Percentiles rank a stretch among this genome's conserved stretches.
Conservation (phyloP, 1,140 invertebrate species). For the Drosophila sp. region DNA sequence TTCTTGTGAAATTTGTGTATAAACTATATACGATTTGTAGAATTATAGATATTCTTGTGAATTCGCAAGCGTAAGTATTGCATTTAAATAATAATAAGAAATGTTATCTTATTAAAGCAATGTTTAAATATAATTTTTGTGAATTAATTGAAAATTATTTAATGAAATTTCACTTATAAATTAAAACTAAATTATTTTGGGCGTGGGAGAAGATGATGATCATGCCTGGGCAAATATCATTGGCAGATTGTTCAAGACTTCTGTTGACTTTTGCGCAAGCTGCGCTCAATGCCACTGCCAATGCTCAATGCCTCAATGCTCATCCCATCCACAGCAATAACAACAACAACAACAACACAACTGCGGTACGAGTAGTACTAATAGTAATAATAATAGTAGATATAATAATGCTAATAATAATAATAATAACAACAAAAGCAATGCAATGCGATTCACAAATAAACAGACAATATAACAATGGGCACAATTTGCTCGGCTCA, state of each 20-base stretch:
- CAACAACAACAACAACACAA: too few species aligned
- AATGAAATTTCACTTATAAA: slow-evolving; percentile 34
- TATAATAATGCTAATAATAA: slow-evolving; percentile 36
- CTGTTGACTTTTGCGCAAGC: slow-evolving; percentile 12
- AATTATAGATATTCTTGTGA: too few species aligned
- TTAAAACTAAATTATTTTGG: slow-evolving; percentile 67
- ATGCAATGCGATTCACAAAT: slow-evolving; percentile 75
- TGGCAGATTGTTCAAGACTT: slow-evolving; percentile 28
- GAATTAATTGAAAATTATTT: background rate
- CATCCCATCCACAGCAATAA: slow-evolving; percentile 33
- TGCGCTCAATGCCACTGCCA: slow-evolving; percentile 47
- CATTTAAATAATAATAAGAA: too few species aligned
- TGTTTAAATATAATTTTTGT: too few species aligned
- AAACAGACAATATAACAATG: slow-evolving; percentile 79
- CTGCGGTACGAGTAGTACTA: background rate
- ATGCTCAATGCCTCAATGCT: slow-evolving; percentile 50
- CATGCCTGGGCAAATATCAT: slow-evolving; percentile 14
- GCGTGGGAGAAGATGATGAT: slow-evolving; percentile 54
- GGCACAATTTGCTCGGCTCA: slow-evolving; percentile 70
- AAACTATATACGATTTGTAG: too few species aligned
- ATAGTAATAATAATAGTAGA: slow-evolving; percentile 58
- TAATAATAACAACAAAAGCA: slow-evolving; percentile 37
- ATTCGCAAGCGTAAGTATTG: too few species aligned
- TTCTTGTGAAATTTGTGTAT: too few species aligned
- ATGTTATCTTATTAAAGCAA: too few species aligned